phyloP scores from a whole-genome alignment of 2,888 invertebrate species.

The Clistopyga incitator region DNA sequence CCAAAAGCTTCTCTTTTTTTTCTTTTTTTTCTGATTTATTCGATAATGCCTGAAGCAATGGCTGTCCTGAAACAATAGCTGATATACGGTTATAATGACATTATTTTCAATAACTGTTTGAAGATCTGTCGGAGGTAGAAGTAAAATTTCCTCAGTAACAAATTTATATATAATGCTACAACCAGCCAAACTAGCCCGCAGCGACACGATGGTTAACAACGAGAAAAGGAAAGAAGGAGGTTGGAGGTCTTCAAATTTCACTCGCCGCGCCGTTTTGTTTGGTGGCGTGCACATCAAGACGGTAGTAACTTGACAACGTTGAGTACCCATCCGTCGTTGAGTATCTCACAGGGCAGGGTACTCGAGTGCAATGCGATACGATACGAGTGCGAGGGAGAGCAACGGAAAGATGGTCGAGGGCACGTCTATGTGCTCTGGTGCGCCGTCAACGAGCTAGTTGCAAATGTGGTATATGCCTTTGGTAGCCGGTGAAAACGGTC shows the following conservation, averaged over 20 bases:
- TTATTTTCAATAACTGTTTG: too few relatives aligned
- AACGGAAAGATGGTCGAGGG: conserved; percentile 26
- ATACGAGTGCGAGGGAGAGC: conserved; percentile 13
- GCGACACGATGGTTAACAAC: not conserved
- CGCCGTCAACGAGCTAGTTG: conserved; percentile 29
- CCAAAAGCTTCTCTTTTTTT: not conserved
- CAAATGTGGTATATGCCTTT: conserved; percentile 5
- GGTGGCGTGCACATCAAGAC: conserved; percentile 35
- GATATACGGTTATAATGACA: too few relatives aligned
- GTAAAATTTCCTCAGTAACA: not conserved
- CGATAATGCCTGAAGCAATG: too few relatives aligned
- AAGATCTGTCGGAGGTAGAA: too few relatives aligned
- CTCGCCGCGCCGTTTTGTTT: conserved; percentile 23
- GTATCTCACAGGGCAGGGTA: conserved; percentile 4
- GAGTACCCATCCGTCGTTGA: conserved; percentile 40
- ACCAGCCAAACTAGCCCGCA: not conserved
- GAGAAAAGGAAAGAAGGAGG: not conserved
- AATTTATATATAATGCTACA: not conserved
- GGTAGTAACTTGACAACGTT: conserved; percentile 54
- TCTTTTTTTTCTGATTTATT: too few relatives aligned
- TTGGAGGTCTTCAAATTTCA: conserved; percentile 23
- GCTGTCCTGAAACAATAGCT: too few relatives aligned
- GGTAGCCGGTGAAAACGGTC: conserved; percentile 35
- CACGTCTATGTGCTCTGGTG: conserved; percentile 26
- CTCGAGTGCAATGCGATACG: conserved; percentile 5